Evolutionary conservation across 1,140 invertebrate genomes (phyloP).

Genomic region (Copidosoma floridanum): DNA sequence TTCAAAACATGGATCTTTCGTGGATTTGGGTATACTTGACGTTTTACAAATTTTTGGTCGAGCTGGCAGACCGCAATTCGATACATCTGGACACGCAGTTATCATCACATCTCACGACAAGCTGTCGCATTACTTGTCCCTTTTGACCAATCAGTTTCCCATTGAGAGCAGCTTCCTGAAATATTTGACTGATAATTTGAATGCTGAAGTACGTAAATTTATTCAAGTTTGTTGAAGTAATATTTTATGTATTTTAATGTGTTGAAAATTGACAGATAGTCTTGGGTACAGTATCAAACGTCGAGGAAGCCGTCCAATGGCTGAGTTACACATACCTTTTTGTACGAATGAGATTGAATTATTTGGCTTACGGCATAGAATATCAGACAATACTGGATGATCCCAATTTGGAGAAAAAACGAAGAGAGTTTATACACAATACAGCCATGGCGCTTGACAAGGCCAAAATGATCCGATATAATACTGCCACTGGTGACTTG

Average conservation of each 20-base stretch:
- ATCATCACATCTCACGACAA: slow-evolving; percentile 95
- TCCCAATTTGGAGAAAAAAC: slow-evolving; percentile 69
- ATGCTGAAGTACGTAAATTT: slow-evolving; percentile 90
- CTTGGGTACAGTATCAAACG: slow-evolving; percentile 90
- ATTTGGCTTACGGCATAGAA: slow-evolving; percentile 84
- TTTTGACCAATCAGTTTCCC: slow-evolving; percentile 94
- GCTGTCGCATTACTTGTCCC: slow-evolving; percentile 88
- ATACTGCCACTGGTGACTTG: slow-evolving; percentile 79
- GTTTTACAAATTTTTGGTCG: slow-evolving; percentile 99
- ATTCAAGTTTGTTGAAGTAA: not conserved
- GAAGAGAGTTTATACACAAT: slow-evolving; percentile 73
- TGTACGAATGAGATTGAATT: slow-evolving; percentile 92
- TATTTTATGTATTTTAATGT: not conserved
- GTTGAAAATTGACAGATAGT: slow-evolving; percentile 65
- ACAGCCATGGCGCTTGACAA: slow-evolving; percentile 87
- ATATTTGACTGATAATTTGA: slow-evolving; percentile 92
- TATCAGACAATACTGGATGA: slow-evolving; percentile 74
- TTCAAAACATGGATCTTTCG: slow-evolving; percentile 89
- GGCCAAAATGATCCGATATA: slow-evolving; percentile 91
- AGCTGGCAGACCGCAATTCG: slow-evolving; percentile 93
- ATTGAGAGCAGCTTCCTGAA: slow-evolving; percentile 97
- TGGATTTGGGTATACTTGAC: slow-evolving; percentile 95
- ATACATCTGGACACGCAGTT: slow-evolving; percentile 87
- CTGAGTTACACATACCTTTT: slow-evolving; percentile 96
- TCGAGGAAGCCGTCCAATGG: slow-evolving; percentile 97